Evolutionary conservation across 1,140 invertebrate genomes (phyloP).

Genomic region (Drosophila mauritiana): DNA sequence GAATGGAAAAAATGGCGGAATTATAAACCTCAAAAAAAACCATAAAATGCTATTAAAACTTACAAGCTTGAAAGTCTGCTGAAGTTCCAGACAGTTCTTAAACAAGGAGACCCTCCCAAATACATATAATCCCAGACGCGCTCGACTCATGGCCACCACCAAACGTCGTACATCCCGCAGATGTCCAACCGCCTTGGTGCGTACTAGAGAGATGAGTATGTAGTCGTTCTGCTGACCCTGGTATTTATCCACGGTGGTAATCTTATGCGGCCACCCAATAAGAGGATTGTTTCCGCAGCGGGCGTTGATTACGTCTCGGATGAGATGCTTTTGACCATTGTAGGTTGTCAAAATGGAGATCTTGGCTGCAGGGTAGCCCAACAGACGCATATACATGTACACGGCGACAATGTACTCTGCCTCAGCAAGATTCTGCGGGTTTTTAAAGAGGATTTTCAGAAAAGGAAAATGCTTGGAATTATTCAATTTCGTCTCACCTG

Average conservation of each 20-base stretch:
- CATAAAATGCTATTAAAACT: conserved; percentile 33
- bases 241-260: conserved; percentile 99
- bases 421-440: conserved; percentile 96
- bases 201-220: conserved; percentile 97
- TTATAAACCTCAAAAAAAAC: background rate
- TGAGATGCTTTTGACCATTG: conserved; percentile 99
- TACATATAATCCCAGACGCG: conserved; percentile 98
- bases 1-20: background rate
- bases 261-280: conserved; percentile 98
- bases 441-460: too few species aligned
- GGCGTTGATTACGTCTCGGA: conserved; percentile 97
- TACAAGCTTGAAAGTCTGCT: conserved; percentile 96
- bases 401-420: conserved; percentile 99
- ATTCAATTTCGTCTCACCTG: conserved; percentile 87
- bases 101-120: conserved; percentile 97
- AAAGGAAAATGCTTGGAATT: too few species aligned
- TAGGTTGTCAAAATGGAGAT: conserved; percentile 99
- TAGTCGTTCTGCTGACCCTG: conserved; percentile 99
- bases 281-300: conserved; percentile 97
- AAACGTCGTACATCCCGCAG: conserved; percentile 97
- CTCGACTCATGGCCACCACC: conserved; percentile 98
- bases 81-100: conserved; percentile 98
- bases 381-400: conserved; percentile 99
- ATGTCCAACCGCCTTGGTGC: conserved; percentile 98
- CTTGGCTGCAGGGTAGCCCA: conserved; percentile 98